phyloP scores from a whole-genome alignment of 30 jellyfish, hydroid and myxozoan species.

The Hydractinia symbiolongicarpus region DNA sequence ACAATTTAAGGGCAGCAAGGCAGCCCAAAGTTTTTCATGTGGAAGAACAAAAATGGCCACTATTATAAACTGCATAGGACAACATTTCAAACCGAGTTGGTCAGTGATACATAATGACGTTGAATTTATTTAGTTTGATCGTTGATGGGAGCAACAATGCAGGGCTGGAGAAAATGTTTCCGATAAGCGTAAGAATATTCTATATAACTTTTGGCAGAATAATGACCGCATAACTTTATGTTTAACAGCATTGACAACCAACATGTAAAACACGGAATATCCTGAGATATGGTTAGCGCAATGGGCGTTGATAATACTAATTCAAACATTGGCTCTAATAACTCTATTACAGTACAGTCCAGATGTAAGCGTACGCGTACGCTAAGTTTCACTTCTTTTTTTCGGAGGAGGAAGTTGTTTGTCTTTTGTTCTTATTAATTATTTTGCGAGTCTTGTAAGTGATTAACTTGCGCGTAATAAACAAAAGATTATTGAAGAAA shows the following conservation, averaged over 20 bases:
- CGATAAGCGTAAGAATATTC: neutral
- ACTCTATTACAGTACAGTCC: no score
- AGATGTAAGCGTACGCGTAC: no score
- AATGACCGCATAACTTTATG: conserved; percentile 11
- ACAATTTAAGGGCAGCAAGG: neutral
- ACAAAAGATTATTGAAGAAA: no score
- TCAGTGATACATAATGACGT: conserved; percentile 7
- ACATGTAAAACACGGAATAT: neutral
- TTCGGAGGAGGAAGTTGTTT: no score
- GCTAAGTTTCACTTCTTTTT: no score
- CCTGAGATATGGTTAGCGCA: conserved; percentile 15
- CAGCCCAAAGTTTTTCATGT: neutral
- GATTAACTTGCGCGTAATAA: no score
- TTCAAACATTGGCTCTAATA: conserved; percentile 21
- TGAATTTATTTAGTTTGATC: conserved; percentile 31
- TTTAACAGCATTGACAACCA: conserved; percentile 14
- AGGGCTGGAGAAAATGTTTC: conserved; percentile 8
- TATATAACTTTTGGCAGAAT: neutral
- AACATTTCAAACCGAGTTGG: neutral
- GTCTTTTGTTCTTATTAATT: no score
- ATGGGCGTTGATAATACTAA: conserved; percentile 37
- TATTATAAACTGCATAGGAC: conserved; percentile 21
- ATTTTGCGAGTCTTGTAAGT: no score
- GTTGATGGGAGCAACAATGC: conserved; percentile 20
- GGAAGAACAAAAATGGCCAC: conserved; percentile 26